Evolutionary conservation across 1,140 invertebrate genomes (phyloP), one percentile per base, ranked within the genome.

Genomic region (Vanessa tameamea): DNA sequence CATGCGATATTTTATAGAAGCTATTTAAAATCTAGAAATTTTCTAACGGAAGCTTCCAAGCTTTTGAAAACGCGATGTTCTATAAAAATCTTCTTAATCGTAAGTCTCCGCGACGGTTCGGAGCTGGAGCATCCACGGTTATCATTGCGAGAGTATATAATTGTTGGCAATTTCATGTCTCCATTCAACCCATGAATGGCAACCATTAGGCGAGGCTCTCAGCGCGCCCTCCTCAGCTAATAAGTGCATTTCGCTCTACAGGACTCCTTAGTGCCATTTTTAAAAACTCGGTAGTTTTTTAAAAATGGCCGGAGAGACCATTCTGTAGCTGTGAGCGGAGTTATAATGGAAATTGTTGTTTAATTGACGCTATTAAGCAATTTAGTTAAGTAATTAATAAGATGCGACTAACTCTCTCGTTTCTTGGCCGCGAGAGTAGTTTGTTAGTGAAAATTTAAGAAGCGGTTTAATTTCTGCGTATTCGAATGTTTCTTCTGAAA

Each of bases 121-220:
- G 83, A 81, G 82, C 73, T 72, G 79, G 82, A 85, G 76, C 87
- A 90, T 89, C 87, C 84, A 81, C 84, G 79, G 89, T 92, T 92
- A 92, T 92, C 90, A 92, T 92, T 90, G 85, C 87, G 78, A 83
- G 87, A 92, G 90, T 88, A 88, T 91, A 90, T 92, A 92, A 92
- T 92, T 92, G 90, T 90, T 90, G 87, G 89, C 86, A 92, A 92
- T 92, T 90, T 88, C 76, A 80, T 88, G 85, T 87, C 80, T 87
- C 88, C 83, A 92, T 91, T 91, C 89, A 91, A 78, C 79, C 76
- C 78, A 78, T 91, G 88, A 91, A 91, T 90, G 82, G 85, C 81
- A 88, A 86, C 89, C 89, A 91, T 91, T 91, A 91, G 90, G 82
- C 88, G 69, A 78, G 85, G 82, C 88, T 85, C 86, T 89, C 86